phyloP scores from a whole-genome alignment of 53 echinoderm and acorn worm genomes.

The Patiria pectinifera region DNA sequence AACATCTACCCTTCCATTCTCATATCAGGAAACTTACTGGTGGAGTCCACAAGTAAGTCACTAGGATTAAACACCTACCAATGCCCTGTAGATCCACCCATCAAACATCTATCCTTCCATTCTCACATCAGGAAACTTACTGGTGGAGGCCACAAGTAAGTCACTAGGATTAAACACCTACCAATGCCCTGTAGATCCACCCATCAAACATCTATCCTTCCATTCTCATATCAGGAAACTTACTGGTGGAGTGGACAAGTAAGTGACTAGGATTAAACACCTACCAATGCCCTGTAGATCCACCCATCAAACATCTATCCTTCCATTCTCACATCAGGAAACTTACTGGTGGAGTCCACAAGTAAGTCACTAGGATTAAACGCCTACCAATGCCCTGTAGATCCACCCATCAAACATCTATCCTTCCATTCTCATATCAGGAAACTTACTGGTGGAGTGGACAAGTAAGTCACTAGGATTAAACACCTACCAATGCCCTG shows the following conservation, averaged over 20 bases:
- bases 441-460: conserved; percentile 93
- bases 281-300: not conserved
- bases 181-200: too few relatives aligned
- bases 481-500: not conserved
- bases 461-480: conserved; percentile 78
- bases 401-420: conserved; percentile 72
- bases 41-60: too few relatives aligned
- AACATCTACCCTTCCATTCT: too few relatives aligned
- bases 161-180: not conserved
- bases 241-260: conserved; percentile 97
- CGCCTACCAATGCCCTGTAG: not conserved
- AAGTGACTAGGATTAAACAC: conserved; percentile 39
- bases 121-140: conserved; percentile 88
- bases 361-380: conserved; percentile 67
- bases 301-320: conserved; percentile 82
- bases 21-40: too few relatives aligned
- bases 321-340: conserved; percentile 92
- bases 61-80: too few relatives aligned
- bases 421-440: conserved; percentile 93
- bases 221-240: conserved; percentile 90
- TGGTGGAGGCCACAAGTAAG: conserved; percentile 97
- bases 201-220: conserved; percentile 96
- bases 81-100: too few relatives aligned
- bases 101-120: conserved; percentile 98
- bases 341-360: conserved; percentile 94